Evolutionary conservation across 2,113 vertebrate species (phyloP), one percentile per base, ranked within the genome.

Genomic region (Protomyctophum bolini): DNA sequence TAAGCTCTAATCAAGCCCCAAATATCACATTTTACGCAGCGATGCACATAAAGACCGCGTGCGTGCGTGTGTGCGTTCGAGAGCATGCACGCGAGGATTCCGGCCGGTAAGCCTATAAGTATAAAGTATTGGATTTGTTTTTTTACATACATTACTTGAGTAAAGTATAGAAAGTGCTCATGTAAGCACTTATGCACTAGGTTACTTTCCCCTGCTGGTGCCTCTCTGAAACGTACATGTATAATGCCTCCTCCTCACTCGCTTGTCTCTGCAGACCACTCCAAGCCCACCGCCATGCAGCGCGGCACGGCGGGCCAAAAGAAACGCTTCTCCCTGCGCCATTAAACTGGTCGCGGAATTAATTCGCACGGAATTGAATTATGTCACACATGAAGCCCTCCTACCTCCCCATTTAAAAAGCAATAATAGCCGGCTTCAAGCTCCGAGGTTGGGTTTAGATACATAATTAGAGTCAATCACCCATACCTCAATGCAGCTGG

Each of bases 321-420:
- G 56, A 88, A 91, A 89, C 76, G 82, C 83, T 85, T 89, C 81
- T 87, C 74, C 70, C 83, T 87, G 91, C 88, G 89, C 89, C 89
- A 91, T 93, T 92, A 89, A 92, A 91, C 89, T 84, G 73, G 86
- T 78, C 85, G 50, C 61, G 77, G 86, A 91, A 91, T 92, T 90
- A 91, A 88, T 86, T 89, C 83, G 63, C 84, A 78, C 81, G 67
- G 82, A 87, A 89, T 88, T 88, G 86, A 91, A 90, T 92, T 87
- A 88, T 90, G 86, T 90, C 89, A 90, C 90, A 91, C 88, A 83
- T 84, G 82, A 82, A 75, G 76, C 84, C 75, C 80, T 76, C 79
- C 83, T 51, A 86, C 79, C 86, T 76, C 68, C 59, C 82, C 83
- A 81, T 76, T 83, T 88, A 85, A 83, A 88, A 87, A 68, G 86